Conservation (phyloP, 2,113 vertebrate genomes). For the Eidolon helvum region DNA sequence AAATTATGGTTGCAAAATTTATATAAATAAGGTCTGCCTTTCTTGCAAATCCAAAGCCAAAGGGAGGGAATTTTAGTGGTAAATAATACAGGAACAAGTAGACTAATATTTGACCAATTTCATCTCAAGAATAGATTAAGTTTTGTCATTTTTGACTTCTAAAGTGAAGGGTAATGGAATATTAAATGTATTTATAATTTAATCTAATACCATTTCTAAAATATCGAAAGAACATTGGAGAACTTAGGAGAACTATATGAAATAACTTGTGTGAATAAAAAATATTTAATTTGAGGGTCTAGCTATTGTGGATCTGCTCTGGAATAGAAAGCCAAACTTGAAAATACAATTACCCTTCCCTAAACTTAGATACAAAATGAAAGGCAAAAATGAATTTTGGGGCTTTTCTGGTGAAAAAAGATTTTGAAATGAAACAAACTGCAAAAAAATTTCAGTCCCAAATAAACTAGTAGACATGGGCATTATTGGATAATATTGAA, state of each 20-base stretch:
- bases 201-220: background rate
- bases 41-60: background rate
- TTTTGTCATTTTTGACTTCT: background rate
- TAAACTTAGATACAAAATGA: background rate
- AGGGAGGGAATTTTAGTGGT: background rate
- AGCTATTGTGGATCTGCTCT: background rate
- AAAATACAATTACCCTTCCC: background rate
- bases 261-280: background rate
- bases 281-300: background rate
- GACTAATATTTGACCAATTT: background rate
- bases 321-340: background rate
- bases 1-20: conserved; percentile 1
- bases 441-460: background rate
- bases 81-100: background rate
- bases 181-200: background rate
- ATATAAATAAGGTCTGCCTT: background rate
- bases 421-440: background rate
- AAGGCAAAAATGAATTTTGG: background rate
- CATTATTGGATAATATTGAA: background rate
- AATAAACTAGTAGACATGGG: background rate
- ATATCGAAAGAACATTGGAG: background rate
- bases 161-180: background rate
- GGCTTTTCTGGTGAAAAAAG: background rate
- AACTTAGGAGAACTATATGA: background rate
- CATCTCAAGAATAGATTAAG: background rate